Conservation (phyloP, 2,888 invertebrate species). For the Drosophila rellima region DNA sequence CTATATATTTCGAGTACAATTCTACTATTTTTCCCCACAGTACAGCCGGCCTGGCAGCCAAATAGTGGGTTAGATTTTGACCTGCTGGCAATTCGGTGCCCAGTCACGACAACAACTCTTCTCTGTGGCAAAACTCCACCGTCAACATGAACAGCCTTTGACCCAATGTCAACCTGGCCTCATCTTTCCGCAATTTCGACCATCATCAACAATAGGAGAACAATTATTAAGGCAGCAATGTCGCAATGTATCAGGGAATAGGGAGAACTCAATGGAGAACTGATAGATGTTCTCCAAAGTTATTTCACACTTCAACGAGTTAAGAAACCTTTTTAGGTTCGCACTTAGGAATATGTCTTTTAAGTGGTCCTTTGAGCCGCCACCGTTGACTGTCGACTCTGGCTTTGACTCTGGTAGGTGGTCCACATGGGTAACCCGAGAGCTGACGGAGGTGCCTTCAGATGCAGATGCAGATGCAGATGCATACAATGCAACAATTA, state of each 20-base stretch:
- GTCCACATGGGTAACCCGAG: slow-evolving; percentile 64
- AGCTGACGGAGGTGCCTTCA: slow-evolving; percentile 43
- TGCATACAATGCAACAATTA: slow-evolving; percentile 69
- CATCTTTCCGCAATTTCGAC: slow-evolving; percentile 41
- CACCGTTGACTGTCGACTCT: slow-evolving; percentile 8
- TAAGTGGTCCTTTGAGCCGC: slow-evolving; percentile 32
- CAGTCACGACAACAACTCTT: slow-evolving; percentile 45
- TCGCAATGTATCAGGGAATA: slow-evolving; percentile 17
- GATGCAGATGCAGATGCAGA: slow-evolving; percentile 41
- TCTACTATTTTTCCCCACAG: slow-evolving; percentile 28
- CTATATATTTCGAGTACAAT: not conserved
- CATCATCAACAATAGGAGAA: slow-evolving; percentile 13
- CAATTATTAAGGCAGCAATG: slow-evolving; percentile 4
- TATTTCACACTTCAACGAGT: slow-evolving; percentile 40
- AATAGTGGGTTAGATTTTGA: slow-evolving; percentile 54
- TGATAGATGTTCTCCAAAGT: slow-evolving; percentile 3
- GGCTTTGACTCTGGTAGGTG: slow-evolving; percentile 40
- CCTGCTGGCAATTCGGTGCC: slow-evolving; percentile 35
- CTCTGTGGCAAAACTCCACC: slow-evolving; percentile 25
- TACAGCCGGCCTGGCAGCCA: slow-evolving; percentile 48
- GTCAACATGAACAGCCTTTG: slow-evolving; percentile 43
- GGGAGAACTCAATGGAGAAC: not conserved
- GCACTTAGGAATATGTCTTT: slow-evolving; percentile 32
- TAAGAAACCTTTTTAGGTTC: slow-evolving; percentile 12
- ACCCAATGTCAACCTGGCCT: slow-evolving; percentile 34